Evolutionary conservation across 2,113 vertebrate genomes (phyloP).

Genomic region (Sciurus niger): DNA sequence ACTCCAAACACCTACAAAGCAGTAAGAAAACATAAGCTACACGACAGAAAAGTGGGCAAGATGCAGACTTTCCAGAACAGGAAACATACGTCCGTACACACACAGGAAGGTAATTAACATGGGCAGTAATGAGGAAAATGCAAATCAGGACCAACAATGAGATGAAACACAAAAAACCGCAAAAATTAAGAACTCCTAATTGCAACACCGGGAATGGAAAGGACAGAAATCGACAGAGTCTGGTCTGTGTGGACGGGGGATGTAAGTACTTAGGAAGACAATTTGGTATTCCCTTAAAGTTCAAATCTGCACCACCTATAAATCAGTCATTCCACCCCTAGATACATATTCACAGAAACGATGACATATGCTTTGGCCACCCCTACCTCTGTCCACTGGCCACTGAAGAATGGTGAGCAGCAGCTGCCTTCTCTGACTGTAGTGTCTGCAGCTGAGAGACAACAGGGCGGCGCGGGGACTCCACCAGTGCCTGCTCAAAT

Average conservation of each 20-base stretch:
- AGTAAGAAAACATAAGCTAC: neutral
- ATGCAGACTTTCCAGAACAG: constrained; percentile 32
- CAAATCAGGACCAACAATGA: constrained; percentile 48
- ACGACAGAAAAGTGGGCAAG: neutral
- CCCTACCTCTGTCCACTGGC: neutral
- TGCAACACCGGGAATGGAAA: neutral
- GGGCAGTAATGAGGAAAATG: constrained; percentile 50
- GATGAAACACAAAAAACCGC: neutral
- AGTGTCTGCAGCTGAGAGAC: neutral
- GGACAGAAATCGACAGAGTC: neutral
- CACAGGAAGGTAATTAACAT: constrained; percentile 47
- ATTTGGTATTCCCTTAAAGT: neutral
- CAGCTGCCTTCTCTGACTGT: neutral
- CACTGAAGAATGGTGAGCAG: neutral
- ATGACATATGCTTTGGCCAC: neutral
- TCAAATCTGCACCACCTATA: neutral
- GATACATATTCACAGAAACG: neutral
- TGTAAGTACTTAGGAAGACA: neutral
- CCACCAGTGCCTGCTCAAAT: neutral
- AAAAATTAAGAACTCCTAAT: neutral
- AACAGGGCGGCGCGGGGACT: neutral
- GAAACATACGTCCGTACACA: neutral
- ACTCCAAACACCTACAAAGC: neutral
- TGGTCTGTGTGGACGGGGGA: neutral
- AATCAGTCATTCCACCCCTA: neutral